Evolutionary conservation across 1,140 invertebrate genomes (phyloP), one percentile per base, ranked within the genome.

Genomic region (Laupala kohalensis): DNA sequence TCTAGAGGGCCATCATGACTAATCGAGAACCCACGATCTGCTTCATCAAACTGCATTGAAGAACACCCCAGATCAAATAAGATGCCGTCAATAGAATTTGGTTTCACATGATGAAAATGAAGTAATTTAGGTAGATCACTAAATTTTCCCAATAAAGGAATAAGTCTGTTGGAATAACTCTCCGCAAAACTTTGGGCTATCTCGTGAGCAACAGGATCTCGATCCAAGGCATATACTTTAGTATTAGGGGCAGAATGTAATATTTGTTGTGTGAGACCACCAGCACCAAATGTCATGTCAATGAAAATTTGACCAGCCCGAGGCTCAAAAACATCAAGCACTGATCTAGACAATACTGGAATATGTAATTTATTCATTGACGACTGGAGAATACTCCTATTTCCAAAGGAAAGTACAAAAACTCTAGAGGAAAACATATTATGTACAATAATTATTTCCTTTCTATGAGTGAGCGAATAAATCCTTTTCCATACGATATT

Each of bases 41-140:
- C 81, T 76, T 84, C 83, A 77, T 97, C 91, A 79, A 96, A 89
- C 81, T 99, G 96, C 93, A 97, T 97, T 1, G 94, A 95, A 5
- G 95, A 98, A 79, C 91, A 93, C n/a, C 96, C 96, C 80, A 94
- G 90, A 83, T 98, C 95, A 83, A 97, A 94, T 19, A 98, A 78
- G 74, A 96, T 88, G 0, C 91, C 92, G 84, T 97, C 93, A 26
- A 98, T 83, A 27, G 85, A 88, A 72, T 87, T 87, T 71, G 83
- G 82, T 30, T 77, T 77, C 12, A 95, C 79, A 30, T 85, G 82
- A 28, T 86, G 76, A 13, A 82, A 73, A 75, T 83, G 79, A 9
- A 97, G 80, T 24, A 96, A 79, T 3, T 80, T 67, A 23, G 90
- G 89, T 30, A 97, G 77, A 72, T 97, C 93, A 76, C 94, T 96